phyloP scores from a whole-genome alignment of 2,797 vertebrate genomes.

The Phoxinus dragarum region DNA sequence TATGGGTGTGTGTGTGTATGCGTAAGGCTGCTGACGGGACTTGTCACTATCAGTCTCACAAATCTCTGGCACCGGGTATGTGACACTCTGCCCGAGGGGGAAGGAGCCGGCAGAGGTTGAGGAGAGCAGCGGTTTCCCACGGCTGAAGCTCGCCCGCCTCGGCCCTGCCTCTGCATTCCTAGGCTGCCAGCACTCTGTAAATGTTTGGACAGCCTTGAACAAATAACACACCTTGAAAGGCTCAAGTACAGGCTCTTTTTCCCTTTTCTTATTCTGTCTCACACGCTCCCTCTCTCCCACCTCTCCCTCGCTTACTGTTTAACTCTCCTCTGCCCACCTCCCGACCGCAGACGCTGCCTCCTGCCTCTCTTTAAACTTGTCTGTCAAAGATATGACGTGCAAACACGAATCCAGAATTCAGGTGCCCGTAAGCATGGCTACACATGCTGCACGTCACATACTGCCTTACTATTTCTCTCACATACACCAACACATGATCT shows the following conservation, averaged over 20 bases:
- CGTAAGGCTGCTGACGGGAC: conserved; percentile 82
- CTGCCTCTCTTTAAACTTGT: conserved; percentile 53
- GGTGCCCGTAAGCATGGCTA: conserved; percentile 46
- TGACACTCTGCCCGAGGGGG: conserved; percentile 89
- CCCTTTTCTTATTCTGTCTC: conserved; percentile 60
- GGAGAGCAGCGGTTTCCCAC: conserved; percentile 95
- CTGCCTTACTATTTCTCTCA: conserved; percentile 39
- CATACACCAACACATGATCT: conserved; percentile 2
- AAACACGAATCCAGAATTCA: conserved; percentile 52
- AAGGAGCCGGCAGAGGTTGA: conserved; percentile 90
- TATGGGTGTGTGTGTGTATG: conserved; percentile 48
- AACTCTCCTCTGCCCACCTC: conserved; percentile 46
- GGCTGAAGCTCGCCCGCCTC: conserved; percentile 83
- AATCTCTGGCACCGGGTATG: conserved; percentile 92
- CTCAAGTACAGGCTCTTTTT: conserved; percentile 82
- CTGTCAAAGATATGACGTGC: conserved; percentile 58
- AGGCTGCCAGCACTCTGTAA: conserved; percentile 91
- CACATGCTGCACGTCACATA: conserved; percentile 37
- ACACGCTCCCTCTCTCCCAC: conserved; percentile 36
- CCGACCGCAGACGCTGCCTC: conserved; percentile 59
- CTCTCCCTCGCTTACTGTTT: conserved; percentile 53
- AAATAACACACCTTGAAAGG: conserved; percentile 98
- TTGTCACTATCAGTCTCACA: conserved; percentile 91
- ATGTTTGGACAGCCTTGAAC: conserved; percentile 98
- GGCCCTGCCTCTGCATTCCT: conserved; percentile 90